Conservation (phyloP, 2,797 vertebrate genomes). For the Fringilla coelebs region DNA sequence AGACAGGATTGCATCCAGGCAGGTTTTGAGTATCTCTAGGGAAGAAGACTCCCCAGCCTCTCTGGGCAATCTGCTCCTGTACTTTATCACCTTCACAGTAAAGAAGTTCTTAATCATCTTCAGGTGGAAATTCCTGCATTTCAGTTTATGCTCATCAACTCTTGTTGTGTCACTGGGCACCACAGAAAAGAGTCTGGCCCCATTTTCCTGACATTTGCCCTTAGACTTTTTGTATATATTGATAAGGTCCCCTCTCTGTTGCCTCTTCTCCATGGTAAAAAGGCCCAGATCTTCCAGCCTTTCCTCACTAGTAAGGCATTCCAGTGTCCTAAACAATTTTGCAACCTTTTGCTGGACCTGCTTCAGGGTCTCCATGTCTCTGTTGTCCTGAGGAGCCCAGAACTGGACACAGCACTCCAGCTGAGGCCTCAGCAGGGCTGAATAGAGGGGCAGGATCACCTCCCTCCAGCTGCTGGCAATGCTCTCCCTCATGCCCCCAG, state of each 20-base stretch:
- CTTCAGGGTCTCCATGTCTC: background rate
- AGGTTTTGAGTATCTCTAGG: background rate
- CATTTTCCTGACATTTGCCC: background rate
- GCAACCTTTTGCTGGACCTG: rapidly evolving
- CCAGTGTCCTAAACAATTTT: background rate
- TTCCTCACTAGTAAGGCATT: background rate
- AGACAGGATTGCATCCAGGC: background rate
- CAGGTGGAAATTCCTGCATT: background rate
- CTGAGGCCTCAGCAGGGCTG: background rate
- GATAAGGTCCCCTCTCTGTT: background rate
- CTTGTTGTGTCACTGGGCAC: background rate
- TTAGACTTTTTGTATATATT: background rate
- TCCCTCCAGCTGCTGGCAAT: background rate
- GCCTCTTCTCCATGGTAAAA: background rate
- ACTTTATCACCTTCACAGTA: background rate
- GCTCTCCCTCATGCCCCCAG: background rate
- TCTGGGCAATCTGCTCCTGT: background rate
- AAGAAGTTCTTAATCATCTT: background rate
- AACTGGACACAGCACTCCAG: background rate
- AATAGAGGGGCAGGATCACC: background rate
- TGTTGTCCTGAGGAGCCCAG: background rate
- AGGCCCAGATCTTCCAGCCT: background rate
- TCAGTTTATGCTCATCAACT: background rate
- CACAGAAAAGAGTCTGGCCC: background rate
- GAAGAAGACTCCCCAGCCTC: too few relatives aligned